Conservation (phyloP, 2,888 invertebrate species). For the Patella ulyssiponensis region DNA sequence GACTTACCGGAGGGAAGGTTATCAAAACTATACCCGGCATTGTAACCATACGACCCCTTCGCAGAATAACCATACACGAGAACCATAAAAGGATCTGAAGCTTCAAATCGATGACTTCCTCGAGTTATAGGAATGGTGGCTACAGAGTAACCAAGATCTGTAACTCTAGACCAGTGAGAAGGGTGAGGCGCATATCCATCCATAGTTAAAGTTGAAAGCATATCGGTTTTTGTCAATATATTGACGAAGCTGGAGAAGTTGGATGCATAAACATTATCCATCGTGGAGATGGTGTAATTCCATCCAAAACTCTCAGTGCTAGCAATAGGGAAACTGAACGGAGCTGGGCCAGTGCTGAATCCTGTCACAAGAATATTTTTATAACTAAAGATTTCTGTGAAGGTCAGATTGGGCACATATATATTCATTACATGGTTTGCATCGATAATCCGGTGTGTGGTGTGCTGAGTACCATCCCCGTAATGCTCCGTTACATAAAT, state of each 20-base stretch:
- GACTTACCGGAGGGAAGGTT: not conserved
- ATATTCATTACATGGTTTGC: not conserved
- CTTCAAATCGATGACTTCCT: not conserved
- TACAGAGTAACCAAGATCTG: not conserved
- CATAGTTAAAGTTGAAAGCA: not conserved
- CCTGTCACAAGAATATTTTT: conserved; percentile 14
- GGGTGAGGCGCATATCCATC: not conserved
- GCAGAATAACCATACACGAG: not conserved
- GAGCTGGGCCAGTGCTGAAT: not conserved
- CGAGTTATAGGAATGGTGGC: not conserved
- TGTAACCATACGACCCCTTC: not conserved
- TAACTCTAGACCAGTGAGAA: not conserved
- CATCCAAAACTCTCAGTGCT: conserved; percentile 16
- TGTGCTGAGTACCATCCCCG: conserved; percentile 15
- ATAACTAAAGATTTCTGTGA: conserved; percentile 17
- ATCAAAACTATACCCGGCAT: not conserved
- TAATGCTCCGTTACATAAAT: conserved; percentile 14
- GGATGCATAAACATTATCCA: conserved; percentile 16
- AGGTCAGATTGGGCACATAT: conserved; percentile 7
- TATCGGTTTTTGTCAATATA: not conserved
- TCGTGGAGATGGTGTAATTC: conserved; percentile 19
- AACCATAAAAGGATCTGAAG: not conserved
- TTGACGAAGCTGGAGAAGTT: conserved; percentile 22
- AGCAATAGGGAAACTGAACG: conserved; percentile 19
- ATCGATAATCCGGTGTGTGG: not conserved